Evolutionary conservation across 2,797 vertebrate species (phyloP).

Genomic region (Thalassophryne amazonica): DNA sequence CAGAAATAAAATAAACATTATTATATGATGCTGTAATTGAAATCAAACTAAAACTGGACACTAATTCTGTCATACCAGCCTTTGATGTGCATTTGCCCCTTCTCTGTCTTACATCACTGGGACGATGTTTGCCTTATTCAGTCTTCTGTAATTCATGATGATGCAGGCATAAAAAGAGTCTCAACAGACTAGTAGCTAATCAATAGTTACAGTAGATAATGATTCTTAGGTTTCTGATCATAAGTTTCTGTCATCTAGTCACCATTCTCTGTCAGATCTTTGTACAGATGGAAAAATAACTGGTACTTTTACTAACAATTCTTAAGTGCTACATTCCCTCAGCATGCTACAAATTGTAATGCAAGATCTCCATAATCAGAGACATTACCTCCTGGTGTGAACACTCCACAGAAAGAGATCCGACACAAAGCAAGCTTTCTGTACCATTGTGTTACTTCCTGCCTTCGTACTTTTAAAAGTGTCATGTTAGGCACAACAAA

Average conservation of each 20-base stretch:
- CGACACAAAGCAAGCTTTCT: background rate
- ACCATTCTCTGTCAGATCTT: conserved; percentile 40
- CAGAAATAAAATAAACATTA: conserved; percentile 52
- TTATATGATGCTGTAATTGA: conserved; percentile 40
- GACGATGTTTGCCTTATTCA: conserved; percentile 37
- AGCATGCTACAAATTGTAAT: conserved; percentile 61
- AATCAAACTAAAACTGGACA: conserved; percentile 46
- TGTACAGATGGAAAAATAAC: conserved; percentile 44
- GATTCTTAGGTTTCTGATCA: conserved; percentile 33
- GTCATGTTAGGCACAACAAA: conserved; percentile 40
- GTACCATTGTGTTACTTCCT: background rate
- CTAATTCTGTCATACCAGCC: conserved; percentile 21
- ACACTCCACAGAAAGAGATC: conserved; percentile 7
- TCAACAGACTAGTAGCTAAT: conserved; percentile 32
- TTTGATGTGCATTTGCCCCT: conserved; percentile 49
- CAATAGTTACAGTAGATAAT: conserved; percentile 54
- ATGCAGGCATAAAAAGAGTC: conserved; percentile 72
- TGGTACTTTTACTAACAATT: conserved; percentile 61
- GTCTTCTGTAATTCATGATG: conserved; percentile 47
- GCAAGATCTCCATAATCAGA: conserved; percentile 12
- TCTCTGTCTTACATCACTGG: conserved; percentile 18
- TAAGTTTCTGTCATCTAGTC: conserved; percentile 37
- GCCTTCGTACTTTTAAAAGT: background rate
- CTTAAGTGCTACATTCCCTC: conserved; percentile 63
- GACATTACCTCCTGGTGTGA: conserved; percentile 17